Evolutionary conservation across 2,113 vertebrate genomes (phyloP).

Genomic region (pig (Sus scrofa)): T2T-Sscrofa CM000819.6:66249001-66249500

Average conservation of each 20-base stretch:
- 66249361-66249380: not conserved
- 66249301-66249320: not conserved
- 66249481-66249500: not conserved
- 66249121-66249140: not conserved
- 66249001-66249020: not conserved
- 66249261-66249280: not conserved
- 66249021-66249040: not conserved
- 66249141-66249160: not conserved
- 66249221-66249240: slow-evolving; percentile 12
- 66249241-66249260: not conserved
- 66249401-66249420: slow-evolving; percentile 47
- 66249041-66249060: not conserved
- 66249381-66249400: slow-evolving; percentile 39
- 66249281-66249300: not conserved
- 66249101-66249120: slow-evolving; percentile 24
- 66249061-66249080: not conserved
- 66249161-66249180: slow-evolving; percentile 23
- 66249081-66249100: not conserved
- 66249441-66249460: slow-evolving; percentile 55
- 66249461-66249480: not conserved
- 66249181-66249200: not conserved
- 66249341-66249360: not conserved
- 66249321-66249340: not conserved
- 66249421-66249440: not conserved
- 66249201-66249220: not conserved